Evolutionary conservation across 1,140 invertebrate genomes (phyloP), one percentile per base, ranked within the genome.

Genomic region (Cherax quadricarinatus): DNA sequence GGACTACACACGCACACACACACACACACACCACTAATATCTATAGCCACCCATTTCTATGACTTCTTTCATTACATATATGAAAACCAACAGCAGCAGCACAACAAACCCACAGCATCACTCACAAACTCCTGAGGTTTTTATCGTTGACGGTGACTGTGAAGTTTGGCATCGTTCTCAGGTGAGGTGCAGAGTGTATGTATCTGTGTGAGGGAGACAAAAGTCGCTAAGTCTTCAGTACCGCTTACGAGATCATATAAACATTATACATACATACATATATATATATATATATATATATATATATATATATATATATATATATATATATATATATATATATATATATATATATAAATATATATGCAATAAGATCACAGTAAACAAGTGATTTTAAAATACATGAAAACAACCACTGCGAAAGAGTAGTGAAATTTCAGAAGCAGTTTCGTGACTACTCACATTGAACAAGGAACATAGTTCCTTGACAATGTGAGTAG

Each of bases 61-160:
- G 16, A 78, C 73, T 16, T 41, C 10, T 41, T 16, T 9, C 21
- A n/a, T 48, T 24, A 80, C 2, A 80, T 6, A 80, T 24, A 80
- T 18, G 5, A 10, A 80, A 30, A 41, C 78, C 14, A 6, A 41
- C 10, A 14, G 0, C 62, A 66, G 4, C 16, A 66, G 21, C 62
- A 21, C 14, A 57, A 5, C 9, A 57, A 57, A 66, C 5, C 12
- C 14, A 66, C 10, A 66, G 21, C 5, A 66, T 4, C 16, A 87
- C 86, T 88, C 78, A 88, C 86, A 88, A 21, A 49, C 53, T 88
- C 49, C 9, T 88, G 2, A 88, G 78, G 18, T 81, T 88, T 49
- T 3, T 88, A 78, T 81, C 79, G 86, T 81, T 53, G 18, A 62
- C 86, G 3, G 53, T 81, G 86, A 88, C 41, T 16, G 86, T 88